Evolutionary conservation across 2,797 vertebrate species (phyloP).

Genomic region (Argya squamiceps): DNA sequence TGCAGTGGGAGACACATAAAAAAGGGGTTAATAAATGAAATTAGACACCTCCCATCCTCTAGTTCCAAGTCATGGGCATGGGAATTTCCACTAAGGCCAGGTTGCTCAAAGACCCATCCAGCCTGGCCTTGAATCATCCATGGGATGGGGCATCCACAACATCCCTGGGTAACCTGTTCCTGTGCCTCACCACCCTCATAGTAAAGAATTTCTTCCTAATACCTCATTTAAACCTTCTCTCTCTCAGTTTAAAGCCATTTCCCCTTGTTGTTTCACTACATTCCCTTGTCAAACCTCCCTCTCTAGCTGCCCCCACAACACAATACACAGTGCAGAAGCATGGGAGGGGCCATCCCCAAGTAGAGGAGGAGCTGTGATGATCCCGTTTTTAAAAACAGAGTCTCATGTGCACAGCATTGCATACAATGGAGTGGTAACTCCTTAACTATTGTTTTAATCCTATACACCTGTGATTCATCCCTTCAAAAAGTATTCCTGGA

Average conservation of each 20-base stretch:
- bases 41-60: background rate
- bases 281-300: background rate
- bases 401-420: background rate
- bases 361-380: background rate
- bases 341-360: background rate
- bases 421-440: background rate
- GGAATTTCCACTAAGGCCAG: background rate
- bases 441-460: background rate
- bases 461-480: accelerated
- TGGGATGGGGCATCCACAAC: too few species aligned
- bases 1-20: accelerated
- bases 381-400: background rate
- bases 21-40: background rate
- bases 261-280: background rate
- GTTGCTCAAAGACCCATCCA: background rate
- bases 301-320: background rate
- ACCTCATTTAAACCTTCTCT: background rate
- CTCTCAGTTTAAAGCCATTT: background rate
- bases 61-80: background rate
- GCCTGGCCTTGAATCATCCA: background rate
- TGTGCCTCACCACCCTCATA: background rate
- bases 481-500: background rate
- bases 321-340: background rate
- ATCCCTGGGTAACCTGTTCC: background rate
- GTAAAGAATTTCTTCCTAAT: background rate